phyloP scores from a whole-genome alignment of 1,140 invertebrate genomes.

The Drosophila serrata region DNA sequence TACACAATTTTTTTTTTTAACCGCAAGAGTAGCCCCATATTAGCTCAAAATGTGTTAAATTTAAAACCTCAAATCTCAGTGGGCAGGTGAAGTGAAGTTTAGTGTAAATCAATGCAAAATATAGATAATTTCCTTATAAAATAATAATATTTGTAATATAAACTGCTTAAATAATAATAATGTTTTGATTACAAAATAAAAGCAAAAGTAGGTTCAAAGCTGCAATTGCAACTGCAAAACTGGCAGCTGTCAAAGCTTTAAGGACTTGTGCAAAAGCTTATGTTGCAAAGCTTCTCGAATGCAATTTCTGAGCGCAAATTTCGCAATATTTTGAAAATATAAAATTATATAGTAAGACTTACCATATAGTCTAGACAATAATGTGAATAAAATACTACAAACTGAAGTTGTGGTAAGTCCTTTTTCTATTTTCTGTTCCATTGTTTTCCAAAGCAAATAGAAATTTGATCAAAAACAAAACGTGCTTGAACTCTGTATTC shows the following conservation, averaged over 20 bases:
- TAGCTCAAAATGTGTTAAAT: not conserved
- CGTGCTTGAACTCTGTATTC: constrained; percentile 8
- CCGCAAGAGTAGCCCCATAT: constrained; percentile 2
- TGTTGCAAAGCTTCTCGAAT: constrained; percentile 34
- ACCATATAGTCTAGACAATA: constrained; percentile 11
- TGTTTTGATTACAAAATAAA: constrained; percentile 19
- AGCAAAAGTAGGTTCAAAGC: constrained; percentile 34
- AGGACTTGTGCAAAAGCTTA: constrained; percentile 37
- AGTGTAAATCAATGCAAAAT: not conserved
- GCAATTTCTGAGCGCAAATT: constrained; percentile 49
- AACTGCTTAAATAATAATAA: not conserved
- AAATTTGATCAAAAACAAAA: constrained; percentile 13
- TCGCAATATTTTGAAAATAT: constrained; percentile 2
- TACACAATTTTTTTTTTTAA: constrained; percentile 4
- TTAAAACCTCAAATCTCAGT: not conserved
- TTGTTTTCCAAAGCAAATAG: constrained; percentile 2
- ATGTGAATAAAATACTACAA: not conserved
- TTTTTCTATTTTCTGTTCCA: not conserved
- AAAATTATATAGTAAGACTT: not conserved
- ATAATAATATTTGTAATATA: not conserved
- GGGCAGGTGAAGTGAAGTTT: constrained; percentile 16
- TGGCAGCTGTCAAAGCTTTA: constrained; percentile 40
- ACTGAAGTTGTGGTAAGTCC: not conserved
- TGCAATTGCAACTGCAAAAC: constrained; percentile 28
- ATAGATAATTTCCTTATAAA: not conserved